Percentiles rank a stretch among this genome's conserved stretches.
phyloP scores from a whole-genome alignment of 2,113 vertebrate genomes.

The Micromys minutus region DNA sequence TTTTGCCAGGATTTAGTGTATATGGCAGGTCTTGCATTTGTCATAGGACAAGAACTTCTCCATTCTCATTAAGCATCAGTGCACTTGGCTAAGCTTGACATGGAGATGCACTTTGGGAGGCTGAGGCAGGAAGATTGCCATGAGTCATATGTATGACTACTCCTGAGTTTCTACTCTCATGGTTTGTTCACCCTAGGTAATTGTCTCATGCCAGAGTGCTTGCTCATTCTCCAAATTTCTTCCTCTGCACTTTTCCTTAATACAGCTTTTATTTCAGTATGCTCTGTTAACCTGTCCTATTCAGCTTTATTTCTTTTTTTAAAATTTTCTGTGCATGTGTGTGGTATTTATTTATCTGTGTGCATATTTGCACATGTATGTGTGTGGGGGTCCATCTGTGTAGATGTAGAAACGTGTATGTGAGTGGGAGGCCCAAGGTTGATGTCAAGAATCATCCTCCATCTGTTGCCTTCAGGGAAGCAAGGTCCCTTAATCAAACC shows the following conservation, averaged over 20 bases:
- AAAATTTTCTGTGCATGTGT: neutral
- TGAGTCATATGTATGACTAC: neutral
- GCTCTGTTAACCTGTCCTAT: neutral
- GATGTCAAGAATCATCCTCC: neutral
- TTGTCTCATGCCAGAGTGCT: neutral
- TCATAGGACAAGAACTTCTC: neutral
- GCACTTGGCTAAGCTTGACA: neutral
- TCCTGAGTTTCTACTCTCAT: neutral
- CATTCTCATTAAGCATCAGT: neutral
- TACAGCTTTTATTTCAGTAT: neutral
- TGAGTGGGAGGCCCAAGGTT: neutral
- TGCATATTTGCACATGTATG: neutral
- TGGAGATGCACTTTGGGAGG: neutral
- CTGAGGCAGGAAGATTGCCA: neutral
- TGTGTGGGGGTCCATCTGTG: neutral
- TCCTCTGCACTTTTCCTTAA: neutral
- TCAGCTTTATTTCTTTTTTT: neutral
- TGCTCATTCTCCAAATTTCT: neutral
- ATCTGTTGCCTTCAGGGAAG: neutral
- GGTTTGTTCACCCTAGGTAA: neutral
- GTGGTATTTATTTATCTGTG: neutral
- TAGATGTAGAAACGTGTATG: neutral
- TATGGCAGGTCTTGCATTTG: neutral
- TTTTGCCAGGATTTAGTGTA: neutral
- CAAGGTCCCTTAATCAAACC: no score